A percentile compares a stretch with the other conserved stretches of the same genome.
phyloP scores from a whole-genome alignment of 2,113 vertebrate genomes.

The Myrmophylax atrothorax region DNA sequence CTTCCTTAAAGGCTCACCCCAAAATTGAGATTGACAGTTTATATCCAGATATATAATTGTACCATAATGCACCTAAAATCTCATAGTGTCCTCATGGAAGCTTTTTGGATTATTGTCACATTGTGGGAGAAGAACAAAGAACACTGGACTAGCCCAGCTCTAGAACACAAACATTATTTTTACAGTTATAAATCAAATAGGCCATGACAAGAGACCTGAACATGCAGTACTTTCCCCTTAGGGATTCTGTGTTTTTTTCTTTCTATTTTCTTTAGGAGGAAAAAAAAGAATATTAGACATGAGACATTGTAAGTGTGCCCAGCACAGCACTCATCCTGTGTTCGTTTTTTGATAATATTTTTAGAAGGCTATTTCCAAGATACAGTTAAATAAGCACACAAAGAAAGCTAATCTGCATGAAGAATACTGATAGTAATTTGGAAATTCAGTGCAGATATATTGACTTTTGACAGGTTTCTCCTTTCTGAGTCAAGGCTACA shows the following conservation, averaged over 20 bases:
- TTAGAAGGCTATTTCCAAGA: background rate
- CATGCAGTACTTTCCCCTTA: background rate
- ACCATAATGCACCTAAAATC: background rate
- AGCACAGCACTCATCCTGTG: background rate
- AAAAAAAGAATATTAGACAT: background rate
- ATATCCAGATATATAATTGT: background rate
- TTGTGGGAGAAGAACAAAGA: background rate
- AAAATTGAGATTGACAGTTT: background rate
- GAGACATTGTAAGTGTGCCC: background rate
- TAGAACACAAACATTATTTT: background rate
- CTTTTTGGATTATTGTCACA: background rate
- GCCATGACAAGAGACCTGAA: background rate
- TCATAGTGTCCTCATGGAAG: background rate
- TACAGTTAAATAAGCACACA: background rate
- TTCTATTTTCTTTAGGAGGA: background rate
- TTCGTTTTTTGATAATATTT: background rate
- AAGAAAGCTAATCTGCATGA: background rate
- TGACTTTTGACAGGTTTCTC: slow-evolving; percentile 8
- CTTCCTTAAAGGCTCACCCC: background rate
- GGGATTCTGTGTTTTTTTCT: background rate
- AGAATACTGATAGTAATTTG: background rate
- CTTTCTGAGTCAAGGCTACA: background rate
- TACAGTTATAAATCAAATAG: background rate
- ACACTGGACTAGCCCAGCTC: background rate
- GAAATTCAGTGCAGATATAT: background rate